Base-by-base conservation (phyloP, 2,113 vertebrate genomes). In the Salvelinus fontinalis region DNA sequence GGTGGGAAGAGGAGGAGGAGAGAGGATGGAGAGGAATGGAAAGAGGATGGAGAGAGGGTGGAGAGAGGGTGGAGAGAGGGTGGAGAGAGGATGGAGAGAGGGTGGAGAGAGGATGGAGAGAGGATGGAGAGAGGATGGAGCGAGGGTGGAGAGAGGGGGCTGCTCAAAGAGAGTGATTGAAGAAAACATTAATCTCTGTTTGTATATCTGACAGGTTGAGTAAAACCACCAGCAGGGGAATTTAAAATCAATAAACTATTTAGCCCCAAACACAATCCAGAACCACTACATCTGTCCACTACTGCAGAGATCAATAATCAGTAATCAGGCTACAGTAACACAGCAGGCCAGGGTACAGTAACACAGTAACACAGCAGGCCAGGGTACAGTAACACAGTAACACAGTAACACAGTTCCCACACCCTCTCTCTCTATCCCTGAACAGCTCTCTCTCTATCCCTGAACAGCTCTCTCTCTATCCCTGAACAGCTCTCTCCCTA, bases 31-130 rank as follows among this genome's bases (percentile, higher is more conserved):
- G 27, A 27, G 27, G 71, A 24, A 4, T 6, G 59, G 66, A 44
- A 64, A 44, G 65, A 31, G 70, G 51, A 26, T 24, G 80, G 44
- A 64, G 14, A 67, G 48, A 69, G 20, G 74, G 18, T 72, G 48
- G 2, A 54, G 49, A 24, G 26, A 51, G 51, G 76, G 27, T 7
- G 27, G 20, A 75, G 12, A 67, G 20, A 44, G 39, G 59, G 0
- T 5, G 29, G 29, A 31, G 29, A 29, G 0, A 29, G 27, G 3
- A 0, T 29, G 27, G 27, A 29, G 3, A 29, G 27, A 29, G 27
- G 27, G 0, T 29, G 3, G 3, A 31, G 18, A 74, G 13, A 81
- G 70, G 44, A 54, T 3, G 22, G n/a, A 31, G 4, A 5, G 18
- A 7, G 59, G 18, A 0, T 29, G n/a, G 4, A 24, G 18, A 71